Base-by-base conservation (phyloP, 2,888 invertebrate species). In the Callyntrura sp. region DNA sequence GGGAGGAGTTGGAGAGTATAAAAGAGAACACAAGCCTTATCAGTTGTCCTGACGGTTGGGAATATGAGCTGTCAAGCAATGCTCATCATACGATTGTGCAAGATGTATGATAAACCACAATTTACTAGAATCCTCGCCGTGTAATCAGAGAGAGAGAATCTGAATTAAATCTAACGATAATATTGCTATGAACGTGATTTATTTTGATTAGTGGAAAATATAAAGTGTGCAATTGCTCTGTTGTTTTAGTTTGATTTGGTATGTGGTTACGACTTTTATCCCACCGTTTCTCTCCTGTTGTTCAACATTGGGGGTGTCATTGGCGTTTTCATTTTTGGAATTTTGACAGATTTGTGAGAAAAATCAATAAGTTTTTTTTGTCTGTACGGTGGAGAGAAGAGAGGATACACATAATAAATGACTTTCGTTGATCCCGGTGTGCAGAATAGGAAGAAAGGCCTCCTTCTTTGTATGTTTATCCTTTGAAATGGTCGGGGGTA, bases 271-370 rank as follows among this genome's bases (percentile, higher is more conserved):
- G 97, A 97, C 91, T 97, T 98, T 93, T 98, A 98, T 95, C 98
- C 98, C 2, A 98, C 98, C 0, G 95, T 98, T 85, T 98, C 98
- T 8, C 95, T 98, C 93, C 97, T 97, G 0, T 97, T 98, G 3
- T 95, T 98, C 85, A 98, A 98, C 94, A 95, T 97, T 51, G 98
- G 98, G 73, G 98, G 98, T 12, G 98, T 98, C 0, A 96, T 98
- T 89, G 98, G 98, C 35, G 98, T 98, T 8, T 98, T 98, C 94
- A 95, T 97, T 11, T 98, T 98, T 94, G 98, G 98, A 0, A 95
- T 97, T 91, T 95, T 98, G 0, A 98, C 98, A 93, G 98, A 98
- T 95, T 95, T 95, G 96, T 96, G 94, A 94, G 94, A 92, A n/a
- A 9, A 57, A 28, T 28, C 23, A 4, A 25, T 57, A n/a, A n/a